Evolutionary conservation across 1,140 invertebrate genomes (phyloP).

Genomic region (Rhopalosiphum maidis): DNA sequence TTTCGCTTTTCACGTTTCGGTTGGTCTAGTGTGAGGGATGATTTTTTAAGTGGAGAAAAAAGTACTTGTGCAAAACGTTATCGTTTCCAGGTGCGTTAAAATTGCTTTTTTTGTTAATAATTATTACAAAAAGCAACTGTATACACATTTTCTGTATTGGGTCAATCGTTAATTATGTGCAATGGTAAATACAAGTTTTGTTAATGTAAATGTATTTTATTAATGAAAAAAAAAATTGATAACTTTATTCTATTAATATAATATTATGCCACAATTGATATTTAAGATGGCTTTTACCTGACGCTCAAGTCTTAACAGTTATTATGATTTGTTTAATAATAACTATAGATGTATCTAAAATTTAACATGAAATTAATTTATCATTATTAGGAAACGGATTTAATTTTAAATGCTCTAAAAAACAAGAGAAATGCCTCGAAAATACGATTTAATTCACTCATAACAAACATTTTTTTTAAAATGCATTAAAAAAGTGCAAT

Average conservation of each 20-base stretch:
- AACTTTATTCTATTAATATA: background rate
- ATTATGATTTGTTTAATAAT: background rate
- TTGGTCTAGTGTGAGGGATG: background rate
- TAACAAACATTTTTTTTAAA: no score
- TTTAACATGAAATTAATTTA: background rate
- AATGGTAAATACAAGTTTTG: background rate
- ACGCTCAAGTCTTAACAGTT: background rate
- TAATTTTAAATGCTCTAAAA: no score
- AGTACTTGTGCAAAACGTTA: background rate
- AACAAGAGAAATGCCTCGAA: no score
- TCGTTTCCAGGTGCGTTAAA: background rate
- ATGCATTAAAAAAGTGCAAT: no score
- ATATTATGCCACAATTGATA: background rate
- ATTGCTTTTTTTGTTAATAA: background rate
- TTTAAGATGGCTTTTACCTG: background rate
- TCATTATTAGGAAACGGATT: background rate
- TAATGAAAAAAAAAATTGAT: background rate
- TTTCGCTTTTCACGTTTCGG: background rate
- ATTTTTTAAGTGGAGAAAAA: background rate
- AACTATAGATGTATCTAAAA: background rate
- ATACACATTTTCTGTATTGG: background rate
- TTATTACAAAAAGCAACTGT: background rate
- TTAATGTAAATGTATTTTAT: background rate
- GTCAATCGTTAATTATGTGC: background rate
- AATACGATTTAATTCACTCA: no score